These are phyloP conservation scores for Notarius quadriscutis DNA, from an alignment of 2,113 vertebrate species.

Conservation along the genomic window DNA sequence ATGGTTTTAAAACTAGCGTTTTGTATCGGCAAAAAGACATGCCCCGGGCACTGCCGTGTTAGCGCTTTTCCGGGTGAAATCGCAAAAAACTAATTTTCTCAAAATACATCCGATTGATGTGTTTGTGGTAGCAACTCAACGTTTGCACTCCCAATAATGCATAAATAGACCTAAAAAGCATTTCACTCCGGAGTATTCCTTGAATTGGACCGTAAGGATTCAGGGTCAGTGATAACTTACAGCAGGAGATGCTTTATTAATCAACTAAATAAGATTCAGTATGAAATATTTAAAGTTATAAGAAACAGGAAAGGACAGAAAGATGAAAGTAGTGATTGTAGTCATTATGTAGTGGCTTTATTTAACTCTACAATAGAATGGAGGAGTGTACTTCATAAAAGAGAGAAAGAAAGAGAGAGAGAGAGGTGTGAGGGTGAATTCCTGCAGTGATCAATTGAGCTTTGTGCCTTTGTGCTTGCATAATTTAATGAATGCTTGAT, in stretches of 20 bases:
- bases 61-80: no score
- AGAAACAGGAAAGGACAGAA: background rate
- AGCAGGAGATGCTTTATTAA: background rate
- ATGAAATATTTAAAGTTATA: background rate
- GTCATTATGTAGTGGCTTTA: conserved; percentile 8
- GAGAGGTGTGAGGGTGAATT: background rate
- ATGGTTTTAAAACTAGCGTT: no score
- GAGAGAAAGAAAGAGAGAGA: background rate
- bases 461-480: background rate
- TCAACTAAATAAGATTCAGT: background rate
- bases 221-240: background rate
- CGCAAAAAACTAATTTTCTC: no score
- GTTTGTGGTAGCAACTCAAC: no score
- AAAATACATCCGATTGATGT: no score
- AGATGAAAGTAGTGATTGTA: background rate
- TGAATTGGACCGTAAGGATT: background rate
- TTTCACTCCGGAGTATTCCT: no score
- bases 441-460: background rate
- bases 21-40: no score
- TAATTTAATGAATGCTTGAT: conserved; percentile 4
- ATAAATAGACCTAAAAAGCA: no score
- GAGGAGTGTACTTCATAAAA: background rate
- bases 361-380: background rate
- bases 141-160: no score
- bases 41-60: no score